These are phyloP conservation scores for Catonia carolina DNA, from an alignment of 2,888 invertebrate species.

Conservation along the genomic window DNA sequence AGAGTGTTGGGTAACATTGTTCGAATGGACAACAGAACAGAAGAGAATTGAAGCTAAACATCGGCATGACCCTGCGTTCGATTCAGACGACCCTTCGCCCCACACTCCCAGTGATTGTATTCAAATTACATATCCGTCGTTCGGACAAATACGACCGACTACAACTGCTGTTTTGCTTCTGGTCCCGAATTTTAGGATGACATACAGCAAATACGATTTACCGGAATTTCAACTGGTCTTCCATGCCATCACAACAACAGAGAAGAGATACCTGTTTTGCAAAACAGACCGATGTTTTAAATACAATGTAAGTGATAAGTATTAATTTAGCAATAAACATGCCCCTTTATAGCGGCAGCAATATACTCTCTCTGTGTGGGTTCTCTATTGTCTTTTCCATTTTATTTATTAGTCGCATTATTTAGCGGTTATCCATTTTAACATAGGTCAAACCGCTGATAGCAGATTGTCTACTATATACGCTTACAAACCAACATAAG, in stretches of 20 bases:
- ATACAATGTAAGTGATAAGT: conserved; percentile 27
- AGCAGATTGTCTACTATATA: no score
- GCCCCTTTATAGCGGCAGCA: background rate
- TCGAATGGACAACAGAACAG: no score
- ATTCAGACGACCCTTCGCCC: background rate
- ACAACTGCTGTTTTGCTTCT: background rate
- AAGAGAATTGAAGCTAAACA: background rate
- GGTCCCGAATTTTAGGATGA: conserved; percentile 9
- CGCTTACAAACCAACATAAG: no score
- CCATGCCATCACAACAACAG: background rate
- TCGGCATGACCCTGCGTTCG: background rate
- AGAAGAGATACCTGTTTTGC: conserved; percentile 19
- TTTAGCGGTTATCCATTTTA: no score
- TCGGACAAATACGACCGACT: conserved; percentile 3
- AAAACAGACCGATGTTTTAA: conserved; percentile 21
- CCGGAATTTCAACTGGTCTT: conserved; percentile 20
- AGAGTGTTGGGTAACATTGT: no score
- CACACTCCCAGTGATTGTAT: conserved; percentile 14
- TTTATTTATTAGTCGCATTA: conserved; percentile 8
- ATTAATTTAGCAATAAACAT: conserved; percentile 26
- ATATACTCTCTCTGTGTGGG: background rate
- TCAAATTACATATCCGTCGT: conserved; percentile 9
- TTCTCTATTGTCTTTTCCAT: conserved; percentile 3
- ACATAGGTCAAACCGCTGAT: no score
- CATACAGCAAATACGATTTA: conserved; percentile 18